A percentile compares a stretch with the other conserved stretches of the same genome.
Evolutionary conservation across 2,113 vertebrate species (phyloP).

Genomic region (Channa maculata): DNA sequence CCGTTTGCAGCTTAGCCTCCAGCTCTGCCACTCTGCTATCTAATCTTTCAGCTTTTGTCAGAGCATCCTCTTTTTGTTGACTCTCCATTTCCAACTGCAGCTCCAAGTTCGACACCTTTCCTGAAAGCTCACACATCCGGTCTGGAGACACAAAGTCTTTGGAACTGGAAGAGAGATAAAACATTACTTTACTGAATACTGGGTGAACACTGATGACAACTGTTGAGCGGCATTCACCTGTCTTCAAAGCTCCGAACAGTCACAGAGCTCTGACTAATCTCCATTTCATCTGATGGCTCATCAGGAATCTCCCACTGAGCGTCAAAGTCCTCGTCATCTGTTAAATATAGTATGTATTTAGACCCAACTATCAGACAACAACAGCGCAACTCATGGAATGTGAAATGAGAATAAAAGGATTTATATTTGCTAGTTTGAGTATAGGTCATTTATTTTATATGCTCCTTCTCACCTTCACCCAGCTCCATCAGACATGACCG

Average conservation of each 20-base stretch:
- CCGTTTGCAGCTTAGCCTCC: constrained; percentile 47
- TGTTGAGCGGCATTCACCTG: constrained; percentile 35
- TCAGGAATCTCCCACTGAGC: constrained; percentile 70
- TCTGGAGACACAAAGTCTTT: constrained; percentile 35
- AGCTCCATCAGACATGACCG: constrained; percentile 68
- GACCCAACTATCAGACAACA: background rate
- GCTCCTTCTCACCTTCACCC: constrained; percentile 82
- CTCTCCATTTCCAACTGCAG: constrained; percentile 64
- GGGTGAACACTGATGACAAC: too few relatives aligned
- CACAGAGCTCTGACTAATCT: constrained; percentile 64
- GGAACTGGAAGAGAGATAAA: constrained; percentile 31
- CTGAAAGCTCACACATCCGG: constrained; percentile 39
- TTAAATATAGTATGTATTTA: background rate
- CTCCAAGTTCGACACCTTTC: constrained; percentile 68
- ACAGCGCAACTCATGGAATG: too few relatives aligned
- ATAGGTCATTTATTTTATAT: too few relatives aligned
- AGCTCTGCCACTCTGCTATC: constrained; percentile 32
- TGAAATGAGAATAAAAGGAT: too few relatives aligned
- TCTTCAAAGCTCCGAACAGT: constrained; percentile 65
- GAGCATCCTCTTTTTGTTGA: constrained; percentile 59
- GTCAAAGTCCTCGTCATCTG: constrained; percentile 78
- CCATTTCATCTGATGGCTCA: constrained; percentile 66
- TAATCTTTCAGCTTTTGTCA: constrained; percentile 15
- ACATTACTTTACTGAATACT: background rate
- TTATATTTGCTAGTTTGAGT: too few relatives aligned